phyloP scores from a whole-genome alignment of 53 echinoderm and acorn worm species.

The Zoroaster sp. region DNA sequence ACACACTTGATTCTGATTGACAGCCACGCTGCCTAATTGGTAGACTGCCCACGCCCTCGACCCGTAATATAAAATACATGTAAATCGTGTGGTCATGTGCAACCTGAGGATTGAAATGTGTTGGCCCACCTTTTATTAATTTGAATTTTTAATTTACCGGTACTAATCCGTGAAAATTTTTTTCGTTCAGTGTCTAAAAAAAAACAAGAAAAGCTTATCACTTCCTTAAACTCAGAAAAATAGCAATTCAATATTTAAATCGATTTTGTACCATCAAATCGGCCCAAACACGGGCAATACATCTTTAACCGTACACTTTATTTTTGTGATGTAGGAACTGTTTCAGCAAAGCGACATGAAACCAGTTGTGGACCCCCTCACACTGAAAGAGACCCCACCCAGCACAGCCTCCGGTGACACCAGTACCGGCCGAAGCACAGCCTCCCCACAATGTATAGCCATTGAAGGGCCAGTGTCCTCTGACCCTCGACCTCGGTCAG shows the following conservation, averaged over 20 bases:
- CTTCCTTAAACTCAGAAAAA: not conserved
- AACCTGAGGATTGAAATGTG: no score
- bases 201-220: not conserved
- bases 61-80: no score
- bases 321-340: conserved; percentile 8
- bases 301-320: not conserved
- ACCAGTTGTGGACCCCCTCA: not conserved
- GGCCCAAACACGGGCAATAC: no score
- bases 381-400: conserved; percentile 18
- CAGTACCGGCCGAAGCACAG: conserved; percentile 9
- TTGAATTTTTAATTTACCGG: no score
- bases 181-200: no score
- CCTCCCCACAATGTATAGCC: not conserved
- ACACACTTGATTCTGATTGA: no score
- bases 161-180: no score
- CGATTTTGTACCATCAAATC: no score
- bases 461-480: not conserved
- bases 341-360: conserved; percentile 8
- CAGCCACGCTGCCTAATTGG: no score
- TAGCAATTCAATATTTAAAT: not conserved
- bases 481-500: not conserved
- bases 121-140: no score
- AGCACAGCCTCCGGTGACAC: conserved; percentile 25
- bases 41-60: no score
- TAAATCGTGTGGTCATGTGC: no score